phyloP scores from a whole-genome alignment of 2,797 vertebrate genomes.

The Parambassis ranga region DNA sequence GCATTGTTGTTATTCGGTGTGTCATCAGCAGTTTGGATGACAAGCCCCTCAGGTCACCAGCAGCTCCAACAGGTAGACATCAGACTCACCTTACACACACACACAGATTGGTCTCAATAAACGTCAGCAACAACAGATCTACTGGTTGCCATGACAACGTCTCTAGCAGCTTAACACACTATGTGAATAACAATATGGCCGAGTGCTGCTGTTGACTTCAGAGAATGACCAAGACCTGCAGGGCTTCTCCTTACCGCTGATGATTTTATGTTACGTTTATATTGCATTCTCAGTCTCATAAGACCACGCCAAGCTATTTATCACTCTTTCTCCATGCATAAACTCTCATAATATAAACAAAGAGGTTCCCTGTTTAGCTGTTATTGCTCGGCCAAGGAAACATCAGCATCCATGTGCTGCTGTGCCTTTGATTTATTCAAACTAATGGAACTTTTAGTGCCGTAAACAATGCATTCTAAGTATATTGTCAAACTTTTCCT shows the following conservation, averaged over 20 bases:
- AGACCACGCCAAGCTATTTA: too few species aligned
- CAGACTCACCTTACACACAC: constrained; percentile 52
- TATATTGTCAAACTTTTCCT: background rate
- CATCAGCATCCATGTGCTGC: background rate
- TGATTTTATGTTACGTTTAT: constrained; percentile 4
- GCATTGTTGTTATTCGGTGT: constrained; percentile 42
- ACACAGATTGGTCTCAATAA: constrained; percentile 66
- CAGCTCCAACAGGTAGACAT: constrained; percentile 50
- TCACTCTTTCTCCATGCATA: too few species aligned
- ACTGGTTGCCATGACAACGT: constrained; percentile 76
- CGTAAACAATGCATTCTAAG: background rate
- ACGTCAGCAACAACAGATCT: constrained; percentile 76
- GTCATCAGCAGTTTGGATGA: constrained; percentile 31
- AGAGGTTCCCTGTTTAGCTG: background rate
- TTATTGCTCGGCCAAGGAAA: background rate
- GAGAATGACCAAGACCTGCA: constrained; percentile 37
- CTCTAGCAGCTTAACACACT: constrained; percentile 70
- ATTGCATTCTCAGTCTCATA: background rate
- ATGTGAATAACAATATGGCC: constrained; percentile 78
- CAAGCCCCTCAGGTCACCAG: constrained; percentile 42
- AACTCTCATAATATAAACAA: background rate
- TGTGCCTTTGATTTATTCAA: background rate
- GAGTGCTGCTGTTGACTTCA: constrained; percentile 52
- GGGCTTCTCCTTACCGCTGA: constrained; percentile 21
- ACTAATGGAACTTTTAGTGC: background rate